Evolutionary conservation across 2,888 invertebrate genomes (phyloP).

Genomic region (Plutella xylostella): DNA sequence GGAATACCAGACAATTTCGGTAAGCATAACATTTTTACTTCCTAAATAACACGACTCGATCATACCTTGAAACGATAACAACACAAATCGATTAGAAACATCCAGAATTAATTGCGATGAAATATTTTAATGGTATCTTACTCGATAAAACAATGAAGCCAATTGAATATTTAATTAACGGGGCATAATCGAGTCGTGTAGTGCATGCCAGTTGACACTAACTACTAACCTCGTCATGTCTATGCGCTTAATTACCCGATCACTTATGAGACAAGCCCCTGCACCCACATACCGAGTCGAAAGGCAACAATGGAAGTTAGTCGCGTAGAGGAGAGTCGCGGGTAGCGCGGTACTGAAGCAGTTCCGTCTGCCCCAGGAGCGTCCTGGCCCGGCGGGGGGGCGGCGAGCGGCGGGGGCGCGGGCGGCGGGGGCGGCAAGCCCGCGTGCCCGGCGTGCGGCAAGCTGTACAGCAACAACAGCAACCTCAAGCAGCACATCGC

Average conservation of each 20-base stretch:
- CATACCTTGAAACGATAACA: slow-evolving; percentile 18
- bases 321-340: slow-evolving; percentile 7
- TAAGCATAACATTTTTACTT: slow-evolving; percentile 62
- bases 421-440: slow-evolving; percentile 52
- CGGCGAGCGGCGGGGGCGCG: slow-evolving; percentile 25
- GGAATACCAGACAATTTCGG: slow-evolving; percentile 89
- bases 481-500: slow-evolving; percentile 78
- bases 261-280: slow-evolving; percentile 20
- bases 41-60: slow-evolving; percentile 36
- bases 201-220: slow-evolving; percentile 46
- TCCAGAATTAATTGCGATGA: slow-evolving; percentile 31
- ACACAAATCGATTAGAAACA: slow-evolving; percentile 32
- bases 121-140: slow-evolving; percentile 28
- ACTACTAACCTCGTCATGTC: slow-evolving; percentile 47
- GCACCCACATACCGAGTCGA: slow-evolving; percentile 32
- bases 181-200: slow-evolving; percentile 54
- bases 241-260: slow-evolving; percentile 15
- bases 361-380: slow-evolving; percentile 63
- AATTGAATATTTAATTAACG: slow-evolving; percentile 39
- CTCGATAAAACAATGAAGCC: slow-evolving; percentile 29
- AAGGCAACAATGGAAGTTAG: slow-evolving; percentile 29
- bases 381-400: slow-evolving; percentile 47
- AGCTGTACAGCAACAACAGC: slow-evolving; percentile 76
- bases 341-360: slow-evolving; percentile 9
- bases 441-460: slow-evolving; percentile 76